These are phyloP conservation scores for Hyppa rectilinea DNA, from an alignment of 2,888 invertebrate genomes.

Conservation along the genomic window DNA sequence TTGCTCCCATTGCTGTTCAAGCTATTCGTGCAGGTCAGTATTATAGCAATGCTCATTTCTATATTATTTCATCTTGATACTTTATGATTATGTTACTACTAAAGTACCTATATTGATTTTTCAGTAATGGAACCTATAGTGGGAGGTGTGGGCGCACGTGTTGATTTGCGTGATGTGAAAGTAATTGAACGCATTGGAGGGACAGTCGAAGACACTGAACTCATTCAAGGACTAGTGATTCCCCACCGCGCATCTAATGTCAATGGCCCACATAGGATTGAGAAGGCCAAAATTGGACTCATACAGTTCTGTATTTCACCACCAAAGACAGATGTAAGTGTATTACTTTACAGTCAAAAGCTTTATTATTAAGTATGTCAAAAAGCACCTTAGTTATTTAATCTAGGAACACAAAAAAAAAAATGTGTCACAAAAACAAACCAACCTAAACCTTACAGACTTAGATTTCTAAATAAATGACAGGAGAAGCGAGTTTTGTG, in stretches of 20 bases:
- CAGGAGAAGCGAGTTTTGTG: neutral
- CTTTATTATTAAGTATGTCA: too few species aligned
- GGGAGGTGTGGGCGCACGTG: constrained; percentile 92
- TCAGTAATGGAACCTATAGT: constrained; percentile 89
- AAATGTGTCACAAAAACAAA: neutral
- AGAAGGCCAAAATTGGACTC: constrained; percentile 99
- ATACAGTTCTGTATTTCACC: constrained; percentile 99
- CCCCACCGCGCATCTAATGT: constrained; percentile 96
- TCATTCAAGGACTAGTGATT: constrained; percentile 98
- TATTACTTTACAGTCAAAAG: too few species aligned
- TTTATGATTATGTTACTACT: neutral
- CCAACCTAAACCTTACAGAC: neutral
- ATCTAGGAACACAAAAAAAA: neutral
- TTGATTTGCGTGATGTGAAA: constrained; percentile 98
- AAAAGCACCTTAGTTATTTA: too few species aligned
- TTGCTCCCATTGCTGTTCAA: constrained; percentile 99
- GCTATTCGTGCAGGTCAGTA: constrained; percentile 96
- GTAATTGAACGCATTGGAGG: constrained; percentile 99
- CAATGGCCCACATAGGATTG: constrained; percentile 97
- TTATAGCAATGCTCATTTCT: neutral
- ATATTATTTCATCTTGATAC: neutral
- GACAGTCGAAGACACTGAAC: constrained; percentile 99
- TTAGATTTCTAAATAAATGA: neutral
- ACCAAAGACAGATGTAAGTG: constrained; percentile 98
- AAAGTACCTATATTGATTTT: constrained; percentile 32